Evolutionary conservation across 1,140 invertebrate species (phyloP).

Genomic region (Ruditapes philippinarum): DNA sequence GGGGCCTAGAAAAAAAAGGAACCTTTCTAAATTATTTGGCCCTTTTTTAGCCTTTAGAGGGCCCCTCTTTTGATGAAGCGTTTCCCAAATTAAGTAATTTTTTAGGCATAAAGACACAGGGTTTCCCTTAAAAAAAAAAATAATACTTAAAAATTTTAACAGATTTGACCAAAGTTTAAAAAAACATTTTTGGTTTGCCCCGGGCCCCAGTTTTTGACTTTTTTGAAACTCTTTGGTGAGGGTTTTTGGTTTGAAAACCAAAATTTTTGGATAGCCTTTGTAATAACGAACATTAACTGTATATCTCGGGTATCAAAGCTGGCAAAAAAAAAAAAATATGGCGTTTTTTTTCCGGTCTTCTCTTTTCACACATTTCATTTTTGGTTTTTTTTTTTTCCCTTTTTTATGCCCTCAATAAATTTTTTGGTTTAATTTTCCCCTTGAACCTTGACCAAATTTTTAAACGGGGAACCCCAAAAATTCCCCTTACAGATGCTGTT

Average conservation of each 20-base stretch:
- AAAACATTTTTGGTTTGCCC: conserved; percentile 40
- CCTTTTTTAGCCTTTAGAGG: no score
- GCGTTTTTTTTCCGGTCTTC: conserved; percentile 28
- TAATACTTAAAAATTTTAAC: background rate
- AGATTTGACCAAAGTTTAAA: background rate
- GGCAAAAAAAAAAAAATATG: conserved; percentile 54
- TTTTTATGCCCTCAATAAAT: conserved; percentile 43
- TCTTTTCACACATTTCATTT: conserved; percentile 61
- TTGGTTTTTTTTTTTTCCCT: conserved; percentile 31
- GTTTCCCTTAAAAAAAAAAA: no score
- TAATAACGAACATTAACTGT: conserved; percentile 45
- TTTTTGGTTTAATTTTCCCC: no score
- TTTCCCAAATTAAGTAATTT: no score
- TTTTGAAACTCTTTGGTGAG: conserved; percentile 61
- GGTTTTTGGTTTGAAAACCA: conserved; percentile 59
- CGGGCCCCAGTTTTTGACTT: conserved; percentile 37
- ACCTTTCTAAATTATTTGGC: no score
- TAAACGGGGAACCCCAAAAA: background rate
- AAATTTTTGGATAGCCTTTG: conserved; percentile 57
- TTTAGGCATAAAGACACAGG: no score
- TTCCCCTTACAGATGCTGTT: background rate
- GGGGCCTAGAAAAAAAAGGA: no score
- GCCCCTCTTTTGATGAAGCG: no score
- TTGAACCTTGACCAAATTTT: conserved; percentile 29
- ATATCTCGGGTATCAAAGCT: conserved; percentile 41